A percentile compares a stretch with the other conserved stretches of the same genome.
phyloP scores from a whole-genome alignment of 2,888 invertebrate genomes.

The Platycheirus rosarum region DNA sequence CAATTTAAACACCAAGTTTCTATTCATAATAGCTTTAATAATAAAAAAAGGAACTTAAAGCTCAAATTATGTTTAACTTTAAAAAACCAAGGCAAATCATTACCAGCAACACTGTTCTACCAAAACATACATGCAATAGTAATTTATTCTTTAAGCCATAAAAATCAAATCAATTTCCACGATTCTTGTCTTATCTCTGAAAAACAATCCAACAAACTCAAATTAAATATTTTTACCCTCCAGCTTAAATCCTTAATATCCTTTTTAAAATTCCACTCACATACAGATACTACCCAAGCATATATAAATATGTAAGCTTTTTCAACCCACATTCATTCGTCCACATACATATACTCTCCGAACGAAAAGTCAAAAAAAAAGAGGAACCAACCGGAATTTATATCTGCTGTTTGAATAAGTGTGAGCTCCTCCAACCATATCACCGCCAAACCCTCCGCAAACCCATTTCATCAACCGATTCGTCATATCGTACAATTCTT shows the following conservation, averaged over 20 bases:
- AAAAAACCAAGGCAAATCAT: no score
- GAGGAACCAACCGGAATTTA: not conserved
- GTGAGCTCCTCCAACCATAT: not conserved
- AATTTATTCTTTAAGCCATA: not conserved
- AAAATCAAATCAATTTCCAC: not conserved
- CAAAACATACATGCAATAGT: no score
- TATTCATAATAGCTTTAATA: no score
- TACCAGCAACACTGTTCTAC: no score
- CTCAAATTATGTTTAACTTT: no score
- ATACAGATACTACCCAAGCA: not conserved
- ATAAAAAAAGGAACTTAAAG: no score
- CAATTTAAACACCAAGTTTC: no score
- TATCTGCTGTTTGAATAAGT: not conserved
- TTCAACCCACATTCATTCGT: not conserved
- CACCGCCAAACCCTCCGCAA: not conserved
- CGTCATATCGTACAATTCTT: slow-evolving; percentile 35
- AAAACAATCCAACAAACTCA: not conserved
- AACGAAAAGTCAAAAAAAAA: not conserved
- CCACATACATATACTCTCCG: not conserved
- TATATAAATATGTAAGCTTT: not conserved
- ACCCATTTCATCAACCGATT: not conserved
- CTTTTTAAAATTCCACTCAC: not conserved
- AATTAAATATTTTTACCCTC: not conserved
- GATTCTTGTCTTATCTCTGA: not conserved
- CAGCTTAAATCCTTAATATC: not conserved